phyloP scores from a whole-genome alignment of 2,888 invertebrate species.

The Nemurella pictetii region DNA sequence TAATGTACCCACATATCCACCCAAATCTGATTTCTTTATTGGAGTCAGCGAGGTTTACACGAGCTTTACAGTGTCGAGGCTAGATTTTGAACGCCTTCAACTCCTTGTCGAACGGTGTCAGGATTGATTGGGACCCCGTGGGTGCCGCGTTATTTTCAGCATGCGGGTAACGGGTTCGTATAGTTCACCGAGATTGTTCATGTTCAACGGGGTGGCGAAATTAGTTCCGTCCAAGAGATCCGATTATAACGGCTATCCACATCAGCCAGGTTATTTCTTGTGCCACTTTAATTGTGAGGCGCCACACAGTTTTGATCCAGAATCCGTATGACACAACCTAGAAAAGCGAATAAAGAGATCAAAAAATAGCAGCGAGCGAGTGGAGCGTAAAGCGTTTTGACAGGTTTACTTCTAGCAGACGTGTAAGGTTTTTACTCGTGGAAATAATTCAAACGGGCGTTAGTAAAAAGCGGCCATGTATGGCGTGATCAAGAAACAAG shows the following conservation, averaged over 20 bases:
- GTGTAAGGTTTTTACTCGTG: slow-evolving; percentile 22
- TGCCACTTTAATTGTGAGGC: neutral
- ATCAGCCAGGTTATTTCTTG: neutral
- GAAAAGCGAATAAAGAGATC: slow-evolving; percentile 7
- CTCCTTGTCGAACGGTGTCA: neutral
- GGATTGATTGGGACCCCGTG: neutral
- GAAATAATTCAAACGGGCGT: slow-evolving; percentile 28
- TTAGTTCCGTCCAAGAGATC: no score
- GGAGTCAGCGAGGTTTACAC: neutral
- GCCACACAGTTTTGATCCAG: neutral
- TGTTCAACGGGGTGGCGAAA: no score
- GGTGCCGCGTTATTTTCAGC: neutral
- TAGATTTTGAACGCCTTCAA: neutral
- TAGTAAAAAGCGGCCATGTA: slow-evolving; percentile 29
- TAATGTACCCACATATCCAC: neutral
- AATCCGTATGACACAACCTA: neutral
- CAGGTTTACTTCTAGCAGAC: neutral
- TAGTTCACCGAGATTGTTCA: no score
- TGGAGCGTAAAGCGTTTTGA: slow-evolving; percentile 13
- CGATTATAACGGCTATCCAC: no score
- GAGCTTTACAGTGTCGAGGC: neutral
- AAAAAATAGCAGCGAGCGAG: neutral
- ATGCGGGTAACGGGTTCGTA: neutral
- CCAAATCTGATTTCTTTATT: neutral
- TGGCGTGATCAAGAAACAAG: slow-evolving; percentile 20